These are phyloP conservation scores for Agrochola lota DNA, from an alignment of 2,888 invertebrate species.

Conservation along the genomic window DNA sequence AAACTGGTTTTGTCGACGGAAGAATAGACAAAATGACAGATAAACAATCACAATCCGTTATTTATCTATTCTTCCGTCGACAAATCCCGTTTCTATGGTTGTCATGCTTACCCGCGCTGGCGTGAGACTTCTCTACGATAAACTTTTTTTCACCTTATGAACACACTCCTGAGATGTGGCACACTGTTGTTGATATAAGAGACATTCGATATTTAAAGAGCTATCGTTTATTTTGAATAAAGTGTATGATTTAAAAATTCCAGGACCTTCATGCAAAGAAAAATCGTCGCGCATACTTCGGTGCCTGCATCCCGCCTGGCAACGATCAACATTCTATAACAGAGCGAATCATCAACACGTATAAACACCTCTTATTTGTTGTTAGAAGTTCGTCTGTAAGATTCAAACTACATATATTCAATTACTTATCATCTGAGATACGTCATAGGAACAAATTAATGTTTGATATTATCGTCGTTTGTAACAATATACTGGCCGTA, in stretches of 20 bases:
- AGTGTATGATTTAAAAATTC: slow-evolving; percentile 38
- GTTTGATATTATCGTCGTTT: slow-evolving; percentile 46
- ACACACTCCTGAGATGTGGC: slow-evolving; percentile 5
- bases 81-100: too few species aligned
- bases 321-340: slow-evolving; percentile 66
- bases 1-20: too few species aligned
- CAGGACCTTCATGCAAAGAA: slow-evolving; percentile 84
- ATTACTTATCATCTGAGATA: slow-evolving; percentile 68
- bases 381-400: slow-evolving; percentile 74
- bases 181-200: slow-evolving; percentile 21
- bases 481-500: slow-evolving; percentile 43
- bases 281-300: slow-evolving; percentile 77
- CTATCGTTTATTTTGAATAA: slow-evolving; percentile 8
- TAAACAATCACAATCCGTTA: too few species aligned
- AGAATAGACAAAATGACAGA: too few species aligned
- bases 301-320: slow-evolving; percentile 83
- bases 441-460: slow-evolving; percentile 56
- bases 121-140: not conserved
- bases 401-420: slow-evolving; percentile 73
- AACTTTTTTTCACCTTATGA: too few species aligned
- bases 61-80: too few species aligned
- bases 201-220: not conserved
- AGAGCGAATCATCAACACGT: slow-evolving; percentile 63
- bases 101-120: not conserved
- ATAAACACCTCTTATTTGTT: slow-evolving; percentile 73